A percentile compares a stretch with the other conserved stretches of the same genome.
Conservation (phyloP, 2,113 vertebrate genomes). For the Galbula dea region DNA sequence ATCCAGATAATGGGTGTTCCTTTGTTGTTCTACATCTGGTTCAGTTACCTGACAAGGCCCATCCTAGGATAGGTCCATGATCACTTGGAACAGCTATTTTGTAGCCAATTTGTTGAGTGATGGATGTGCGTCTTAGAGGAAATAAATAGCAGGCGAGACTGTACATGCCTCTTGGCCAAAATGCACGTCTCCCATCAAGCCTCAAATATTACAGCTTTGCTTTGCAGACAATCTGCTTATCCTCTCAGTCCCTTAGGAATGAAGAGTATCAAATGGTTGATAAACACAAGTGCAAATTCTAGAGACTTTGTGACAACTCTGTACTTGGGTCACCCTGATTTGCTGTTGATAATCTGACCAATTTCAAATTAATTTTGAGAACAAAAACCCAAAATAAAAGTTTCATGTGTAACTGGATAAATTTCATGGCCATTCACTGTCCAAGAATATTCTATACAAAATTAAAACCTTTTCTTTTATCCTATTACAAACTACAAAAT, state of each 20-base stretch:
- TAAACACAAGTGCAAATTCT: neutral
- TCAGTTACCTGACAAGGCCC: neutral
- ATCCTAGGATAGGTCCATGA: neutral
- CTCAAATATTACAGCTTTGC: neutral
- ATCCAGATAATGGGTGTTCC: neutral
- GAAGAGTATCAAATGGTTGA: neutral
- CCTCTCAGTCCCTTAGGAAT: neutral
- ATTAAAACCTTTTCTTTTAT: neutral
- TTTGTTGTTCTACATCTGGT: neutral
- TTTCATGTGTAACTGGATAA: neutral
- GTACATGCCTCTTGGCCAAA: neutral
- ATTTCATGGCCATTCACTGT: neutral
- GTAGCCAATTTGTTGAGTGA: neutral
- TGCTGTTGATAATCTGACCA: neutral
- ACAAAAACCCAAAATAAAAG: neutral
- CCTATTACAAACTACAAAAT: neutral
- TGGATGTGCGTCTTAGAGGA: neutral
- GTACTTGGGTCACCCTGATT: neutral
- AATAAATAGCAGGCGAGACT: neutral
- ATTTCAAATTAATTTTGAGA: neutral
- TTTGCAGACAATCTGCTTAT: constrained; percentile 6
- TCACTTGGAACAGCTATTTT: neutral
- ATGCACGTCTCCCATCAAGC: neutral
- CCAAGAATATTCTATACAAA: neutral
- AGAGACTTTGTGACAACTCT: neutral